Evolutionary conservation across 2,888 invertebrate genomes (phyloP).

Genomic region (Emmelina monodactyla): DNA sequence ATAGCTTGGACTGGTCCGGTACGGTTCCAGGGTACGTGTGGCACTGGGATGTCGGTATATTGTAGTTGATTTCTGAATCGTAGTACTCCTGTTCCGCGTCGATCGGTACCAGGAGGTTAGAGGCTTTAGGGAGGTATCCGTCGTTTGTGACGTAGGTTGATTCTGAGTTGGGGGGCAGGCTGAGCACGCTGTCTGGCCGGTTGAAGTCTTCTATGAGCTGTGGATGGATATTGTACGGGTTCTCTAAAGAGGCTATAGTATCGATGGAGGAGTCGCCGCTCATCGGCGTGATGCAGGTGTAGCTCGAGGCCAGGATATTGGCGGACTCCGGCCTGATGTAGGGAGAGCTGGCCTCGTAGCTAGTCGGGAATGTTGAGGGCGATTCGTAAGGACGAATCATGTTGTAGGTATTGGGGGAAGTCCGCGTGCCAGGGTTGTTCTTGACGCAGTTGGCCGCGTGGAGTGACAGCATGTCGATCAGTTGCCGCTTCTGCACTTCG

Average conservation of each 20-base stretch:
- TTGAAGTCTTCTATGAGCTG: conserved; percentile 50
- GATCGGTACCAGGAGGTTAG: conserved; percentile 56
- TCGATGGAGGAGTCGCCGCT: conserved; percentile 49
- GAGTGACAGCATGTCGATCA: conserved; percentile 80
- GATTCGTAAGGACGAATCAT: conserved; percentile 53
- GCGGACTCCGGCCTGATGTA: conserved; percentile 62
- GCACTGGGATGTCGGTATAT: conserved; percentile 50
- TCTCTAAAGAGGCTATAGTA: conserved; percentile 44
- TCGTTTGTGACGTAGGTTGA: conserved; percentile 42
- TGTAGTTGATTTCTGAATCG: conserved; percentile 61
- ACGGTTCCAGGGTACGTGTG: conserved; percentile 58
- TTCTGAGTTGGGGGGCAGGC: conserved; percentile 40
- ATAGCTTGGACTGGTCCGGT: conserved; percentile 57
- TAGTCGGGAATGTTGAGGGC: conserved; percentile 47
- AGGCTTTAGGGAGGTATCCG: conserved; percentile 50
- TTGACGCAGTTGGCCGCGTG: conserved; percentile 78
- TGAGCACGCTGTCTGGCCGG: conserved; percentile 54
- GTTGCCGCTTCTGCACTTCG: conserved; percentile 78
- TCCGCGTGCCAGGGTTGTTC: conserved; percentile 41
- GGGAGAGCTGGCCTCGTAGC: conserved; percentile 52
- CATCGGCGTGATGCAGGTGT: conserved; percentile 46
- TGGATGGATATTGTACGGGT: conserved; percentile 36
- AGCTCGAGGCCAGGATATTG: conserved; percentile 57
- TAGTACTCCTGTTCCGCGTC: conserved; percentile 64
- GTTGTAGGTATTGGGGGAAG: conserved; percentile 50